These are phyloP conservation scores for Mus spretus DNA, from an alignment of 2,797 vertebrate species.

Conservation along the genomic window DNA sequence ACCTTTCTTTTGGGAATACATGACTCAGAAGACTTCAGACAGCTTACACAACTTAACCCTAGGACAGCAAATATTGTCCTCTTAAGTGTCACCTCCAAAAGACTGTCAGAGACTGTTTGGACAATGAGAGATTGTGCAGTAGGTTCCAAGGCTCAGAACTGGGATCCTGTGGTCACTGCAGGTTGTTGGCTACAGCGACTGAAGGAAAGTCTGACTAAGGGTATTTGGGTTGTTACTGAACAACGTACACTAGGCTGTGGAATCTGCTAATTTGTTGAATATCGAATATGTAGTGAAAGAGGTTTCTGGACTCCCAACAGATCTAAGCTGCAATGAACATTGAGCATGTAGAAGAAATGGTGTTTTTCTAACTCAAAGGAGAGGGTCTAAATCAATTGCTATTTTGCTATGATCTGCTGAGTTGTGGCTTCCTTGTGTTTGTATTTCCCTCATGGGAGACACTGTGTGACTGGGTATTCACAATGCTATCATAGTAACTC, in stretches of 20 bases:
- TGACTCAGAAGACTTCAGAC: slow-evolving; percentile 12
- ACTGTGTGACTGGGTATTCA: slow-evolving; percentile 21
- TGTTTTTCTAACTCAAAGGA: neutral
- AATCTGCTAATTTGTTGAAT: slow-evolving; percentile 2
- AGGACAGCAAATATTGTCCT: neutral
- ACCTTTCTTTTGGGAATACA: neutral
- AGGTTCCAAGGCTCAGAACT: neutral
- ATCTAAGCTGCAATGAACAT: slow-evolving; percentile 7
- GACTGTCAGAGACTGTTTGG: neutral
- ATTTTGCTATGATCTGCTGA: neutral
- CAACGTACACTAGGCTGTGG: neutral
- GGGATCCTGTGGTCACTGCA: neutral
- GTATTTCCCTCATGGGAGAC: neutral
- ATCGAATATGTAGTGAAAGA: neutral
- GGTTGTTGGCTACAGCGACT: too few relatives aligned
- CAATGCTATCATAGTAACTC: neutral
- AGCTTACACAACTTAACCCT: neutral
- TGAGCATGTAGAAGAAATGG: neutral
- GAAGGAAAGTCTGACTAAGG: neutral
- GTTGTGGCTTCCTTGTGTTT: neutral
- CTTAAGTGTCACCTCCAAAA: neutral
- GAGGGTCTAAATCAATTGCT: neutral
- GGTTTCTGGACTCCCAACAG: neutral
- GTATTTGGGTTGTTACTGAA: neutral
- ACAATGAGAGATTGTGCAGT: neutral